Evolutionary conservation across 2,113 vertebrate species (phyloP).

Genomic region (Pan paniscus): DNA sequence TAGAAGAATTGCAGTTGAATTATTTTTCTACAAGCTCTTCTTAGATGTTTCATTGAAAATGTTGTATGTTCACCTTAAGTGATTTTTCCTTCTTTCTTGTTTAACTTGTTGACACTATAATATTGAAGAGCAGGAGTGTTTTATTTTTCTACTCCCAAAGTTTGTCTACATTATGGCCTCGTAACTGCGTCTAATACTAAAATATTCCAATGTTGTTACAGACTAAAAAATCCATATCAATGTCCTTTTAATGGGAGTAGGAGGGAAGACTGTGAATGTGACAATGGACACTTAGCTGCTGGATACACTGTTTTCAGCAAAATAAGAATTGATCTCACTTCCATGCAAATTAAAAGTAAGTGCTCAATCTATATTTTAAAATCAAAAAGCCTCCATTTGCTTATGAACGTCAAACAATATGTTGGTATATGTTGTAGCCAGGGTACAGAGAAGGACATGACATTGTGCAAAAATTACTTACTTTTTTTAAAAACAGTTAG

Average conservation of each 20-base stretch:
- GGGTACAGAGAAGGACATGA: background rate
- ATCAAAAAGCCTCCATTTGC: background rate
- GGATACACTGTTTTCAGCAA: slow-evolving; percentile 94
- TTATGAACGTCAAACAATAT: background rate
- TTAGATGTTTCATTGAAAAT: background rate
- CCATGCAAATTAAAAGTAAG: slow-evolving; percentile 95
- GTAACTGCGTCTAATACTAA: background rate
- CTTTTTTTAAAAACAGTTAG: background rate
- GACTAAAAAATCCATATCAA: slow-evolving; percentile 94
- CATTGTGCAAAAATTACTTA: background rate
- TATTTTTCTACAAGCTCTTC: background rate
- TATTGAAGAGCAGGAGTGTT: background rate
- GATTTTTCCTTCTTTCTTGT: slow-evolving; percentile 7
- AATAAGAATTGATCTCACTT: slow-evolving; percentile 92
- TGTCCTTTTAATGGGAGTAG: slow-evolving; percentile 96
- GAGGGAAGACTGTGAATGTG: slow-evolving; percentile 91
- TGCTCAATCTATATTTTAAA: slow-evolving; percentile 19
- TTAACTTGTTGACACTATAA: background rate
- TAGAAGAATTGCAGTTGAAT: background rate
- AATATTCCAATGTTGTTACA: slow-evolving; percentile 70
- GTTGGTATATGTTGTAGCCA: background rate
- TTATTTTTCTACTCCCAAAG: background rate
- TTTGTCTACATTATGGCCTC: background rate
- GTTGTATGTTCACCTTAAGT: background rate
- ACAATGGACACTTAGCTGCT: slow-evolving; percentile 92